Conservation (phyloP, 2,888 invertebrate genomes). For the Pollenia griseotomentosa region DNA sequence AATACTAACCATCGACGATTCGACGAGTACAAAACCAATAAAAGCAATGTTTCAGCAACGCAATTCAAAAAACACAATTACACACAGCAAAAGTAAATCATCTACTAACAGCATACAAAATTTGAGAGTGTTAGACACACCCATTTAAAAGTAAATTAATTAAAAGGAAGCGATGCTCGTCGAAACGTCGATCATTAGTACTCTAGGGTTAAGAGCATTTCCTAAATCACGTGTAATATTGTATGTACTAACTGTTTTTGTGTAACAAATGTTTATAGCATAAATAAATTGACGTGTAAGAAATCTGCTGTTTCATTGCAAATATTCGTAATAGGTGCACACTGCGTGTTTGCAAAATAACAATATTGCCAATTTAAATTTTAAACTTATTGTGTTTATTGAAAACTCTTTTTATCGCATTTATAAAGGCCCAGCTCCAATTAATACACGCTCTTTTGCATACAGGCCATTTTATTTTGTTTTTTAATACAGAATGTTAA, state of each 20-base stretch:
- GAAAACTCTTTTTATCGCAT: not conserved
- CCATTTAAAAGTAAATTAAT: too few species aligned
- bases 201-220: too few species aligned
- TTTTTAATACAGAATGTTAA: not conserved
- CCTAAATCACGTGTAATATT: too few species aligned
- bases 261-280: not conserved
- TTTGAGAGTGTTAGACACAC: too few species aligned
- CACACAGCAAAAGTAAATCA: too few species aligned
- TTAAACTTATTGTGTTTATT: not conserved
- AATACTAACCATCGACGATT: too few species aligned
- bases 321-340: slow-evolving; percentile 29
- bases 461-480: not conserved
- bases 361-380: not conserved
- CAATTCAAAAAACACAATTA: too few species aligned
- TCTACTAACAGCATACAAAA: too few species aligned
- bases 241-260: not conserved
- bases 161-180: too few species aligned
- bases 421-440: not conserved
- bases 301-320: not conserved
- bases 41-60: too few species aligned
- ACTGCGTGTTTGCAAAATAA: slow-evolving; percentile 30
- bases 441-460: not conserved
- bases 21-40: too few species aligned
- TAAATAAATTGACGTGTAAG: not conserved
- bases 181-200: too few species aligned